These are phyloP conservation scores for Chaunax sp. DNA, from an alignment of 2,797 vertebrate species.

Conservation along the genomic window DNA sequence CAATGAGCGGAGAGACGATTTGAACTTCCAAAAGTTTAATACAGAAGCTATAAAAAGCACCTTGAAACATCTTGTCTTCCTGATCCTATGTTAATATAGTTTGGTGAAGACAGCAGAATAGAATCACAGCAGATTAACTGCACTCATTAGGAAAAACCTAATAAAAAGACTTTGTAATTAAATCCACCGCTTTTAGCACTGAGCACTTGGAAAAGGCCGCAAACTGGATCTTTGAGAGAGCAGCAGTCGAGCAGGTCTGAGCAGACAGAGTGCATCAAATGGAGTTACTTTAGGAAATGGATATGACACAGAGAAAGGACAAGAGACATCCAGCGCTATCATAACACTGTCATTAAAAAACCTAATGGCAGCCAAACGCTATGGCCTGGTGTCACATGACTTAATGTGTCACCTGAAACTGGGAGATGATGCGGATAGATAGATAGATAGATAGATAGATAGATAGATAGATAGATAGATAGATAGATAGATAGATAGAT, in stretches of 20 bases:
- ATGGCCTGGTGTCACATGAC: conserved; percentile 49
- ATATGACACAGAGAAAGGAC: conserved; percentile 63
- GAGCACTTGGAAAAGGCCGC: conserved; percentile 67
- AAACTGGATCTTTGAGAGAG: conserved; percentile 73
- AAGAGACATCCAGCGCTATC: conserved; percentile 43
- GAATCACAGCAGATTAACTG: conserved; percentile 71
- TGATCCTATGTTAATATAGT: conserved; percentile 69
- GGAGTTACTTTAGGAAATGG: conserved; percentile 77
- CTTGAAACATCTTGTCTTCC: conserved; percentile 60
- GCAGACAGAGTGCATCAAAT: conserved; percentile 75
- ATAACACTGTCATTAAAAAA: conserved; percentile 63
- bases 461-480: conserved; percentile 24
- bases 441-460: conserved; percentile 23
- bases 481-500: conserved; percentile 34
- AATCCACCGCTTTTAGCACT: conserved; percentile 81
- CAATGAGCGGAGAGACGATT: neutral
- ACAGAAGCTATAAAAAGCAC: conserved; percentile 52
- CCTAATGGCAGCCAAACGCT: conserved; percentile 45
- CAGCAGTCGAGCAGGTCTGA: conserved; percentile 54
- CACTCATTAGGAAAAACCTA: conserved; percentile 81
- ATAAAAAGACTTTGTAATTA: conserved; percentile 81
- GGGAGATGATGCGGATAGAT: conserved; percentile 13
- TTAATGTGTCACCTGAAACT: conserved; percentile 19
- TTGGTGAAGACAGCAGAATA: conserved; percentile 70
- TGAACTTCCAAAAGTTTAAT: conserved; percentile 32